Conservation (phyloP, 2,888 invertebrate genomes). For the Aphidius colemani region DNA sequence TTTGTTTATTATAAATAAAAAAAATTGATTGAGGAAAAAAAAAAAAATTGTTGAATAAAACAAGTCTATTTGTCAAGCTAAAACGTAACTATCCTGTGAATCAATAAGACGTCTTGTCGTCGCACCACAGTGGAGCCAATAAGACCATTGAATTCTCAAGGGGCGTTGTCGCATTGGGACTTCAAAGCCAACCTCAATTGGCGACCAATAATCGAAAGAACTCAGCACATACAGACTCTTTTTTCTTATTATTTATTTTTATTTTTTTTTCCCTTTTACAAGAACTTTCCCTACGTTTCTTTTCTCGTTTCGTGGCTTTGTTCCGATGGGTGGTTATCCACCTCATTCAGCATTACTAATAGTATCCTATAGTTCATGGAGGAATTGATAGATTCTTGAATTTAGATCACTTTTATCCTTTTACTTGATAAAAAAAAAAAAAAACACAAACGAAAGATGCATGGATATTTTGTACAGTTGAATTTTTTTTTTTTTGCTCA, state of each 20-base stretch:
- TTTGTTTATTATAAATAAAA: too few species aligned
- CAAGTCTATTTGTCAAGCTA: slow-evolving; percentile 14
- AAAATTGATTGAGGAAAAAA: slow-evolving; percentile 8
- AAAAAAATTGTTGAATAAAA: slow-evolving; percentile 1
- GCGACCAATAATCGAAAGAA: slow-evolving; percentile 36
- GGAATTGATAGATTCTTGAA: too few species aligned
- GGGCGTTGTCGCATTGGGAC: slow-evolving; percentile 27
- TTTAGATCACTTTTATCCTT: too few species aligned
- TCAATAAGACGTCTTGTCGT: neutral
- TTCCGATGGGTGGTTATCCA: neutral
- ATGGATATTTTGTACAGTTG: neutral
- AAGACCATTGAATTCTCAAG: slow-evolving; percentile 15
- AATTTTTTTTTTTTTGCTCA: too few species aligned
- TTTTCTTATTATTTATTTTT: slow-evolving; percentile 17
- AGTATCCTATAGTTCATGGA: slow-evolving; percentile 9
- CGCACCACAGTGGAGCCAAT: slow-evolving; percentile 12
- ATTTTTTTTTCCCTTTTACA: slow-evolving; percentile 13
- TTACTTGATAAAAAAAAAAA: too few species aligned
- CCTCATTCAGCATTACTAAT: slow-evolving; percentile 14
- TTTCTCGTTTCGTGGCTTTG: neutral
- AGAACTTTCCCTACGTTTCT: slow-evolving; percentile 22
- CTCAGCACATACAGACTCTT: slow-evolving; percentile 21
- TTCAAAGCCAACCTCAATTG: slow-evolving; percentile 40
- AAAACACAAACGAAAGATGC: too few species aligned
- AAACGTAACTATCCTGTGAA: slow-evolving; percentile 7